Conservation (phyloP, 1,140 invertebrate genomes). For the Rhynchophorus ferrugineus region DNA sequence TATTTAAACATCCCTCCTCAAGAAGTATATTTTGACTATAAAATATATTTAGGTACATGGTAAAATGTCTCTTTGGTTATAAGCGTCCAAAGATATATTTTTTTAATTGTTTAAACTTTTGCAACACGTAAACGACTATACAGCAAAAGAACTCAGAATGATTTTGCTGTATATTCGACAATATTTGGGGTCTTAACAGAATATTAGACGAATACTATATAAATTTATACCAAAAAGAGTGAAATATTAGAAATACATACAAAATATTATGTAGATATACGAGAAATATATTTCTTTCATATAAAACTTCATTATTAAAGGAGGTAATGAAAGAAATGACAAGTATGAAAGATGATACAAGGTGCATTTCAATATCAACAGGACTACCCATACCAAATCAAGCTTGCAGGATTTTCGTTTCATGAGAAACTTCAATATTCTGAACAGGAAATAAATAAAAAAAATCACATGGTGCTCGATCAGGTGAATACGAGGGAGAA, state of each 20-base stretch:
- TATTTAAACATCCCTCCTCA: conserved; percentile 9
- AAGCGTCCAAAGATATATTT: conserved; percentile 15
- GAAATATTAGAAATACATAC: not conserved
- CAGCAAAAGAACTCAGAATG: not conserved
- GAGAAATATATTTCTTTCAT: not conserved
- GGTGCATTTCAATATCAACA: too few relatives aligned
- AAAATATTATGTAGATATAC: not conserved
- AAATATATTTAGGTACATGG: conserved; percentile 14
- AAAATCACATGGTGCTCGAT: too few relatives aligned
- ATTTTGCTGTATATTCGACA: not conserved
- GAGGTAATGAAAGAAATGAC: too few relatives aligned
- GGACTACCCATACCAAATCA: too few relatives aligned
- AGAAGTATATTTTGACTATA: conserved; percentile 9
- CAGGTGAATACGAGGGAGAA: too few relatives aligned
- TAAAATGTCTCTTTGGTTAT: conserved; percentile 4
- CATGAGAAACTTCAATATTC: too few relatives aligned
- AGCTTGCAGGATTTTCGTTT: too few relatives aligned
- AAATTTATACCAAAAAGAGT: not conserved
- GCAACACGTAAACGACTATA: too few relatives aligned
- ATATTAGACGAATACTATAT: not conserved
- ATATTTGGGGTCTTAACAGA: not conserved
- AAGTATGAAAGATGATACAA: too few relatives aligned
- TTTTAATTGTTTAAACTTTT: conserved; percentile 13
- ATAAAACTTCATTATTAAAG: too few relatives aligned
- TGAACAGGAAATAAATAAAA: too few relatives aligned